Evolutionary conservation across 2,888 invertebrate genomes (phyloP).

Genomic region (Drosophila mercatorum): DNA sequence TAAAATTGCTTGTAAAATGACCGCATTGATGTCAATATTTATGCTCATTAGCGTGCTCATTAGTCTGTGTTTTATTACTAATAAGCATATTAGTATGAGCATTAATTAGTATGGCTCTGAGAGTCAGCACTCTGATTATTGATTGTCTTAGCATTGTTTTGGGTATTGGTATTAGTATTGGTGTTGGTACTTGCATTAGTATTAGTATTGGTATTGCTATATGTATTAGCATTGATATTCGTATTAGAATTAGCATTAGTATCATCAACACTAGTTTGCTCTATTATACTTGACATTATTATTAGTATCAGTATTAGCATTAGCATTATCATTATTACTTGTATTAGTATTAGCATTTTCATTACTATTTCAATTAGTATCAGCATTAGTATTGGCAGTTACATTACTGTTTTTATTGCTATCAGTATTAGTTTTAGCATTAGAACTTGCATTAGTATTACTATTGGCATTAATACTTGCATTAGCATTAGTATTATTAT

Average conservation of each 20-base stretch:
- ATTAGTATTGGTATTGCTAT: background rate
- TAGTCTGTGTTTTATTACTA: background rate
- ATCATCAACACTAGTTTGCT: too few relatives aligned
- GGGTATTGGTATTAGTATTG: background rate
- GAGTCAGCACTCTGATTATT: background rate
- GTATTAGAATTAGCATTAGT: too few relatives aligned
- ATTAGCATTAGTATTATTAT: background rate
- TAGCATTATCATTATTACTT: background rate
- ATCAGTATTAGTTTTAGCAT: background rate
- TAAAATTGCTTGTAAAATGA: constrained; percentile 2
- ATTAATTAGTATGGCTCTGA: background rate
- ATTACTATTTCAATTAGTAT: background rate
- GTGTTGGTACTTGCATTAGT: background rate
- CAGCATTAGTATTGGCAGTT: background rate
- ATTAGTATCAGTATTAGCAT: background rate
- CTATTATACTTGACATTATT: too few relatives aligned
- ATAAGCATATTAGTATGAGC: background rate
- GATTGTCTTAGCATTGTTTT: background rate
- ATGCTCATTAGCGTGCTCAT: background rate
- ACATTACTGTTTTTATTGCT: background rate
- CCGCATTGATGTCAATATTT: background rate
- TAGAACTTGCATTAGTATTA: background rate
- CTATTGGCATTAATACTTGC: background rate
- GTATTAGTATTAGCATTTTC: background rate
- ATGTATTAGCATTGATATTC: background rate